phyloP scores from a whole-genome alignment of 2,888 invertebrate genomes.

The Poecilobothrus nobilitatus region DNA sequence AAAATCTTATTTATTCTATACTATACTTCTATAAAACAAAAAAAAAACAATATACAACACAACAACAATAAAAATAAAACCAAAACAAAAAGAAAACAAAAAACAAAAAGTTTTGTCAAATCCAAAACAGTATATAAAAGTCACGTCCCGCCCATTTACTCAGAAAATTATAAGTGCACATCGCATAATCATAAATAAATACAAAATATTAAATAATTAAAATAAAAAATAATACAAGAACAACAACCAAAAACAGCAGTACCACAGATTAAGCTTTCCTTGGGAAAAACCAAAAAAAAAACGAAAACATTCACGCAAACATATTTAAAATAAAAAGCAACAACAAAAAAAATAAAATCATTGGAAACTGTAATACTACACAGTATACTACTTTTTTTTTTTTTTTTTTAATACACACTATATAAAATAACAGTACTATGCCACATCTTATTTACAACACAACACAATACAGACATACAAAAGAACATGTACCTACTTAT shows the following conservation, averaged over 20 bases:
- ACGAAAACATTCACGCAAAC: background rate
- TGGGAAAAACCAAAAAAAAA: no score
- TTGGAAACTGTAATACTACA: no score
- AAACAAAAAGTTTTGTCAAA: background rate
- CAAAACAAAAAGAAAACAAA: background rate
- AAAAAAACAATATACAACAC: background rate
- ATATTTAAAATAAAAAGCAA: background rate
- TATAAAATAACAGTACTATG: no score
- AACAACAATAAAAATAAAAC: background rate
- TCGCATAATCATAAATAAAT: background rate
- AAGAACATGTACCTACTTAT: no score
- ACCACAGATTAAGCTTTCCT: slow-evolving; percentile 18
- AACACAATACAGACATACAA: no score
- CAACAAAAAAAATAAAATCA: no score
- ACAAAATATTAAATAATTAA: background rate
- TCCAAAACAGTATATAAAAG: slow-evolving; percentile 23
- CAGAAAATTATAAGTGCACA: background rate
- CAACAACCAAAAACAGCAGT: slow-evolving; percentile 15
- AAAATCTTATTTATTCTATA: no score
- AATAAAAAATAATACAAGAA: background rate
- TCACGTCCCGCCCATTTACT: slow-evolving; percentile 48
- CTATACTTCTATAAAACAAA: no score
- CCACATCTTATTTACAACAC: slow-evolving; percentile 3
- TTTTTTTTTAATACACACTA: no score
- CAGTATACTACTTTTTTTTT: no score